phyloP scores from a whole-genome alignment of 2,888 invertebrate genomes.

The Acanthosepion lycidas region DNA sequence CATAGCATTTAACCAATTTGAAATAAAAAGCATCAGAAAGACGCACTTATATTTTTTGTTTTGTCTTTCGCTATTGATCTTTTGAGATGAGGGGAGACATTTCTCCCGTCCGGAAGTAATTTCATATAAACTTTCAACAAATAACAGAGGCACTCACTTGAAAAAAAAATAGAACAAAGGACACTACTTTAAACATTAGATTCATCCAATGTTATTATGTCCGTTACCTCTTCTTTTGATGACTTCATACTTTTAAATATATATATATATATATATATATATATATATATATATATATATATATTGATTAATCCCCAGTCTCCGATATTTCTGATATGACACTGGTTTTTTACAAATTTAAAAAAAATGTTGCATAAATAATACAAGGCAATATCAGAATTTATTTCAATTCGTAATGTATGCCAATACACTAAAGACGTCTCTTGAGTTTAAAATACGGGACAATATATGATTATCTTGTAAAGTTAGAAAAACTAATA shows the following conservation, averaged over 20 bases:
- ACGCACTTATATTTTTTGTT: neutral
- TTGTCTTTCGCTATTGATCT: neutral
- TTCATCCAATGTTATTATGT: neutral
- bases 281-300: slow-evolving; percentile 38
- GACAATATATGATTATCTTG: neutral
- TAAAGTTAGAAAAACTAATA: neutral
- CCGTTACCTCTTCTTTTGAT: neutral
- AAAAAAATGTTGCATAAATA: neutral
- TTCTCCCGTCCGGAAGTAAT: neutral
- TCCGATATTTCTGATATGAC: neutral
- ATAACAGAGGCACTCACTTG: neutral
- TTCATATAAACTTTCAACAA: neutral
- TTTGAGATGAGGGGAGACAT: neutral
- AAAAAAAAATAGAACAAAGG: neutral
- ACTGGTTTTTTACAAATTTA: neutral
- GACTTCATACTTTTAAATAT: neutral
- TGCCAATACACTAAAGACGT: neutral
- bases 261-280: neutral
- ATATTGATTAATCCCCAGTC: neutral
- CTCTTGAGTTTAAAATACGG: neutral
- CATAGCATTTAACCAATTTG: neutral
- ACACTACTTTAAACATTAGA: neutral
- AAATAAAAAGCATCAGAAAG: neutral
- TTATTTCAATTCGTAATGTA: neutral
- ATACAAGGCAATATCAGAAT: neutral